phyloP scores from a whole-genome alignment of 2,113 vertebrate species.

The Epinephelus lanceolatus region DNA sequence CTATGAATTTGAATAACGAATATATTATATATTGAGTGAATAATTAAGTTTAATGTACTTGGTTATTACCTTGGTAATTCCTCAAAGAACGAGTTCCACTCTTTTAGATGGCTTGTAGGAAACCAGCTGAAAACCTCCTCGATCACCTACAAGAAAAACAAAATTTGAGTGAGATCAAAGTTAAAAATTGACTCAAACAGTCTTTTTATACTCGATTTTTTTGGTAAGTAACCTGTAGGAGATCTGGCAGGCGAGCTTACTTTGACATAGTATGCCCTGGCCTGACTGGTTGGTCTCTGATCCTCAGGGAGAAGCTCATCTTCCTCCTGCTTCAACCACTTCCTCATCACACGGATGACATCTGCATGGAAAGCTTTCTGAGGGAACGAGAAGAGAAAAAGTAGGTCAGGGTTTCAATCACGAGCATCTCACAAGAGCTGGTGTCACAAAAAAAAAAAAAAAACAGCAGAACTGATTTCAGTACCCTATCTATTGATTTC shows the following conservation, averaged over 20 bases:
- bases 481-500: background rate
- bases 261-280: constrained; percentile 78
- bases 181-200: background rate
- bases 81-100: constrained; percentile 83
- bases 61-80: constrained; percentile 84
- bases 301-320: constrained; percentile 72
- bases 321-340: constrained; percentile 63
- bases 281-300: constrained; percentile 66
- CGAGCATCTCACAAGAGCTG: background rate
- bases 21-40: background rate
- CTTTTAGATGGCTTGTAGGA: constrained; percentile 84
- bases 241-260: constrained; percentile 56
- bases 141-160: constrained; percentile 83
- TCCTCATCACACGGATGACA: constrained; percentile 76
- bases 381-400: background rate
- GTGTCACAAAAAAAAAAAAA: background rate
- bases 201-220: background rate
- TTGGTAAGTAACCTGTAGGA: background rate
- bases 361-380: constrained; percentile 85
- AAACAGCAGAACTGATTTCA: background rate
- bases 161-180: background rate
- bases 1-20: too few relatives aligned
- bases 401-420: background rate
- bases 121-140: constrained; percentile 90
- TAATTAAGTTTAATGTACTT: background rate